Percentiles rank a stretch among this genome's conserved stretches.
Conservation (phyloP, 2,888 invertebrate species). For the Gymnocheta viridis region DNA sequence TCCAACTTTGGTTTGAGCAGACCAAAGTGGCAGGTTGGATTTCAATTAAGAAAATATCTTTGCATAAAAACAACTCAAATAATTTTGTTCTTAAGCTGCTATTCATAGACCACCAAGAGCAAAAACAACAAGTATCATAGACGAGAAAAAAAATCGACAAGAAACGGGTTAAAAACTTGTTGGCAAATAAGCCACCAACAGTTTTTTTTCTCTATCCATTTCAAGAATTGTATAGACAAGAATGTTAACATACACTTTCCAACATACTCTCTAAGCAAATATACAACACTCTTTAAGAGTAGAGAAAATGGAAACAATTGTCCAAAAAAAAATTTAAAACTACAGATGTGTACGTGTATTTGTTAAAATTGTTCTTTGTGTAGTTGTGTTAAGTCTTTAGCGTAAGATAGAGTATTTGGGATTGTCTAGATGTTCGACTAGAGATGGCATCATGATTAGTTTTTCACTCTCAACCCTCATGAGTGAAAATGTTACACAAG, state of each 20-base stretch:
- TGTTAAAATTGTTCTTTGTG: background rate
- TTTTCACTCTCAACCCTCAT: background rate
- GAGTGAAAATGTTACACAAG: background rate
- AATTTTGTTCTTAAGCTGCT: background rate
- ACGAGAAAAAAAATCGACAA: conserved; percentile 2
- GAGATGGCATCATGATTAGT: background rate
- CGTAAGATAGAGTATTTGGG: background rate
- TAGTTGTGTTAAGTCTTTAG: background rate
- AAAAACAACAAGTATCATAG: background rate
- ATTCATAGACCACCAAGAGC: background rate
- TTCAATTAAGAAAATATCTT: background rate
- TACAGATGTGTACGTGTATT: background rate
- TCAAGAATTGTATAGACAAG: conserved; percentile 23
- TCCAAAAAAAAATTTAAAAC: background rate
- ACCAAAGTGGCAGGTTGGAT: too few species aligned
- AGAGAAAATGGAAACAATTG: background rate
- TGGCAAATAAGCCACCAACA: conserved; percentile 55
- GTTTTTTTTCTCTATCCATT: background rate
- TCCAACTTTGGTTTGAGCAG: too few species aligned
- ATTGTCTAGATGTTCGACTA: background rate
- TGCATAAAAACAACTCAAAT: background rate
- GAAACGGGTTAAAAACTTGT: conserved; percentile 64
- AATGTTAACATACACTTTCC: conserved; percentile 9
- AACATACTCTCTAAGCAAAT: background rate
- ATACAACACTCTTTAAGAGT: background rate